These are phyloP conservation scores for Menura novaehollandiae DNA, from an alignment of 2,113 vertebrate species.

Conservation along the genomic window DNA sequence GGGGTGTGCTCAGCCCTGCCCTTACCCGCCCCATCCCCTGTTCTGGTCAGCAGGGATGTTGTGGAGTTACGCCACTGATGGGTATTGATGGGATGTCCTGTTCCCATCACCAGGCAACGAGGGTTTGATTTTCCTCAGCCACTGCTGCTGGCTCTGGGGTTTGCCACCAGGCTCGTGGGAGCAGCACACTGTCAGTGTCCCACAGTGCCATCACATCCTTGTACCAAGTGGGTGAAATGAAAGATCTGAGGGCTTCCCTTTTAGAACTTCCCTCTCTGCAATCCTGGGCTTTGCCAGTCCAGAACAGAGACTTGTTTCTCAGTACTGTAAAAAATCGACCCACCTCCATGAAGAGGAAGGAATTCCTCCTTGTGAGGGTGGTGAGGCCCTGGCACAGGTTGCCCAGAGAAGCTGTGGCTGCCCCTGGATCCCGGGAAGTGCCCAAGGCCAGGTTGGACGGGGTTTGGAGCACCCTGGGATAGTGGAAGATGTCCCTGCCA, in stretches of 20 bases:
- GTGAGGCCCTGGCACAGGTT: background rate
- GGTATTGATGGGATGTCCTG: background rate
- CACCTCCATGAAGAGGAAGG: background rate
- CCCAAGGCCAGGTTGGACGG: background rate
- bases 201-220: background rate
- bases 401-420: background rate
- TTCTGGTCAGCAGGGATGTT: fast-evolving
- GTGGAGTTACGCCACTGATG: background rate
- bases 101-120: background rate
- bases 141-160: background rate
- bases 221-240: fast-evolving
- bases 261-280: background rate
- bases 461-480: background rate
- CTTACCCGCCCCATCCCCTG: fast-evolving
- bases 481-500: background rate
- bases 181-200: fast-evolving
- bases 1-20: background rate
- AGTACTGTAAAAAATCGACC: background rate
- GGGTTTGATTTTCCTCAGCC: fast-evolving
- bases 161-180: background rate
- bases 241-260: background rate
- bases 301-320: background rate
- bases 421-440: background rate
- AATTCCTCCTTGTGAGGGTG: fast-evolving
- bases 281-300: background rate